Conservation (phyloP, 2,797 vertebrate genomes). For the Chaetophractus vellerosus region DNA sequence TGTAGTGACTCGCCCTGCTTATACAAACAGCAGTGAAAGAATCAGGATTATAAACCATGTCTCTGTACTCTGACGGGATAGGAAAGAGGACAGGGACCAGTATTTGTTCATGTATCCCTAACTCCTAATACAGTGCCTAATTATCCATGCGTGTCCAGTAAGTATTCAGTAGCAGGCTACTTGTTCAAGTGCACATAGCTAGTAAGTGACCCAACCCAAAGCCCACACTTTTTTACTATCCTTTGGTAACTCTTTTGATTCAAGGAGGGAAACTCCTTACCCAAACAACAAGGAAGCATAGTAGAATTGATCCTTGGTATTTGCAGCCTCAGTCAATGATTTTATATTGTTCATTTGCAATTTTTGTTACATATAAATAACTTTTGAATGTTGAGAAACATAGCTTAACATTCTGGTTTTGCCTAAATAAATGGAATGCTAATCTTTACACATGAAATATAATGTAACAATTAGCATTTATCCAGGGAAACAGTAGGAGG, state of each 20-base stretch:
- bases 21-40: constrained; percentile 11
- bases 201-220: not conserved
- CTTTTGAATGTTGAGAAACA: not conserved
- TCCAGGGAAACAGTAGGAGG: constrained; percentile 31
- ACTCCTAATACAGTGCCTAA: not conserved
- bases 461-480: not conserved
- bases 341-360: not conserved
- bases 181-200: not conserved
- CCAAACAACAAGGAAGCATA: not conserved
- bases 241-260: not conserved
- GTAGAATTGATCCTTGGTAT: constrained; percentile 7
- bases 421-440: not conserved
- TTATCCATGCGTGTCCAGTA: not conserved
- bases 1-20: not conserved
- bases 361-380: constrained; percentile 40
- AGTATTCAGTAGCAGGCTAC: not conserved
- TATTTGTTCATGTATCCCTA: not conserved
- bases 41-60: not conserved
- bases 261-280: not conserved
- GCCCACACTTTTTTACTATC: not conserved
- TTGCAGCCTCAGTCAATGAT: not conserved
- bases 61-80: not conserved
- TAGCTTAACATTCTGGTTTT: not conserved
- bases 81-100: not conserved
- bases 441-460: not conserved